phyloP scores from a whole-genome alignment of 2,797 vertebrate species.

The Lemur catta region DNA sequence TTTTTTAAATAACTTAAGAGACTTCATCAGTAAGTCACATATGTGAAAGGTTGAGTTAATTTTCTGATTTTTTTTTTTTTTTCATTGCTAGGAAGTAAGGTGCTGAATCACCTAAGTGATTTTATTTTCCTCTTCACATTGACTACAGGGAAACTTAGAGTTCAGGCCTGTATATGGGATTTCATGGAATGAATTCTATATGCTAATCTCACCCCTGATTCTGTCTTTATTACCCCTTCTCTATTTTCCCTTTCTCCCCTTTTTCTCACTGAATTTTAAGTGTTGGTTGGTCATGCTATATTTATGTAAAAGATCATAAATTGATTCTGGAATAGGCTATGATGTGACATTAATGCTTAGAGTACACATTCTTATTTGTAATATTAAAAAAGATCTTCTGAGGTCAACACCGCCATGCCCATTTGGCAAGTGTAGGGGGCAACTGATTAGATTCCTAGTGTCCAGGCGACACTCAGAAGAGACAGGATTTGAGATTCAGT shows the following conservation, averaged over 20 bases:
- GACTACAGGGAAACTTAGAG: not conserved
- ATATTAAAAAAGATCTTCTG: not conserved
- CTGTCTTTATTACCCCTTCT: not conserved
- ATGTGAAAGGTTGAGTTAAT: not conserved
- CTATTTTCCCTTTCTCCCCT: not conserved
- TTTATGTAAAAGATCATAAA: constrained; percentile 1
- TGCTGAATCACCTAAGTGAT: not conserved
- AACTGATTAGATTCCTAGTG: not conserved
- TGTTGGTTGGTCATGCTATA: not conserved
- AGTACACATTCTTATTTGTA: not conserved
- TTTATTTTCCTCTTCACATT: not conserved
- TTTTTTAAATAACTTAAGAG: not conserved
- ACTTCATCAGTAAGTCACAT: constrained; percentile 21
- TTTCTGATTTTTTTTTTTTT: not conserved
- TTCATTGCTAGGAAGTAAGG: not conserved
- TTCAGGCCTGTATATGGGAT: not conserved
- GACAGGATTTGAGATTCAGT: not conserved
- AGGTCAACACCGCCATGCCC: not conserved
- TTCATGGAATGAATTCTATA: not conserved
- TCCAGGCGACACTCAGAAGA: not conserved
- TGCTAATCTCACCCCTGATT: not conserved
- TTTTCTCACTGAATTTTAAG: not conserved
- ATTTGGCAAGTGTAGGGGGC: not conserved
- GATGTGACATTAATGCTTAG: not conserved
- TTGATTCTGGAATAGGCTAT: not conserved